Conservation (phyloP, 53 echinoderm and acorn worm genomes). For the Arbacia lixula region DNA sequence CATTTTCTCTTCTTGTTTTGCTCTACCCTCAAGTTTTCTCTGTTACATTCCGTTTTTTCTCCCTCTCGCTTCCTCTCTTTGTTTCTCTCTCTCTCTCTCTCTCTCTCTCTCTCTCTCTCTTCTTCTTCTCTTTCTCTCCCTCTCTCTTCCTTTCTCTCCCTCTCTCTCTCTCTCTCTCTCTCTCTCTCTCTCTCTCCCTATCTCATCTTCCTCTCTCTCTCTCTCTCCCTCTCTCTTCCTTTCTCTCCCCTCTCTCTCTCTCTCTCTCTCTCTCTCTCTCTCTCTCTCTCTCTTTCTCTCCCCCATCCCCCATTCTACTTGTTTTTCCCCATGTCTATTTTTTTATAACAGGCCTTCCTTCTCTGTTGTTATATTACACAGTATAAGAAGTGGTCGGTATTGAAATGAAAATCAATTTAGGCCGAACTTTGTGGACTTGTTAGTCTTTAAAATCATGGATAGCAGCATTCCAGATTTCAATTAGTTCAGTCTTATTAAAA, state of each 20-base stretch:
- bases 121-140: neutral
- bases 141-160: neutral
- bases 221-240: neutral
- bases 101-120: neutral
- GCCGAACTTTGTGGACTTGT: too few species aligned
- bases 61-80: neutral
- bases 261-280: neutral
- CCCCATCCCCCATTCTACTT: neutral
- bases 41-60: neutral
- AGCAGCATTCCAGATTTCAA: too few species aligned
- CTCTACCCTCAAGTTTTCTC: too few species aligned
- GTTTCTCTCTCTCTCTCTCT: neutral
- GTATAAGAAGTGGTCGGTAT: neutral
- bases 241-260: neutral
- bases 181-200: neutral
- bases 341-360: too few species aligned
- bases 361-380: conserved; percentile 6
- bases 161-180: neutral
- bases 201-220: too few species aligned
- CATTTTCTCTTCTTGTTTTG: too few species aligned
- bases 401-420: neutral
- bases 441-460: too few species aligned
- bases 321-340: too few species aligned
- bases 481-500: too few species aligned
- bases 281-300: neutral